A percentile compares a stretch with the other conserved stretches of the same genome.
Evolutionary conservation across 2,113 vertebrate genomes (phyloP).

Genomic region (Trachemys scripta): DNA sequence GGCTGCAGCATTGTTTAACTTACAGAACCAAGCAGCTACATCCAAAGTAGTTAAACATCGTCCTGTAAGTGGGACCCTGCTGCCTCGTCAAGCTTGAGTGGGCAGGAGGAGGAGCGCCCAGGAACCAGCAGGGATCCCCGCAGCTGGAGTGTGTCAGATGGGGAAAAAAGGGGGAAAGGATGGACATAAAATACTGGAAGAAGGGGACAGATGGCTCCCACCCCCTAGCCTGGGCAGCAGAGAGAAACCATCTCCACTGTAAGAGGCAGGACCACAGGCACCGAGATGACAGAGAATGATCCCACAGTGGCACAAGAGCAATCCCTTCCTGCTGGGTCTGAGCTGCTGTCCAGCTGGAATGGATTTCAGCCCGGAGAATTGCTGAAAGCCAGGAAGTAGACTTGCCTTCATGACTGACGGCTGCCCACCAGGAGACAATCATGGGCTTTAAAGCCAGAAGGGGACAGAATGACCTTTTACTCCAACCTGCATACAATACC

Average conservation of each 20-base stretch:
- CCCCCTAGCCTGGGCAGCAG: background rate
- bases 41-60: background rate
- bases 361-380: background rate
- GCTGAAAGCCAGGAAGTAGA: background rate
- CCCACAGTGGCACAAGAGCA: background rate
- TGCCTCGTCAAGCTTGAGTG: accelerated
- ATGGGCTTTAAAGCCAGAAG: background rate
- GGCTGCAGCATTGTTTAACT: background rate
- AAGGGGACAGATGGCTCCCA: background rate
- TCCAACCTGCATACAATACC: background rate
- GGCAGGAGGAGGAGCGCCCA: background rate
- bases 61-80: accelerated
- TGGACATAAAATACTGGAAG: background rate
- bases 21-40: background rate
- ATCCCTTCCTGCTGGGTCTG: background rate
- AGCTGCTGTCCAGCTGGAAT: background rate
- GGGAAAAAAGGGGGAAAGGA: background rate
- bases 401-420: background rate
- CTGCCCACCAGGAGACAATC: background rate
- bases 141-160: accelerated
- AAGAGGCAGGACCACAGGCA: background rate
- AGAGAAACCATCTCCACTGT: background rate
- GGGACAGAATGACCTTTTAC: background rate
- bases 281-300: background rate
- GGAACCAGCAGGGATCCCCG: background rate